Percentiles rank a stretch among this genome's conserved stretches.
Evolutionary conservation across 2,888 invertebrate species (phyloP).

Genomic region (Lasioglossum leucozonium): DNA sequence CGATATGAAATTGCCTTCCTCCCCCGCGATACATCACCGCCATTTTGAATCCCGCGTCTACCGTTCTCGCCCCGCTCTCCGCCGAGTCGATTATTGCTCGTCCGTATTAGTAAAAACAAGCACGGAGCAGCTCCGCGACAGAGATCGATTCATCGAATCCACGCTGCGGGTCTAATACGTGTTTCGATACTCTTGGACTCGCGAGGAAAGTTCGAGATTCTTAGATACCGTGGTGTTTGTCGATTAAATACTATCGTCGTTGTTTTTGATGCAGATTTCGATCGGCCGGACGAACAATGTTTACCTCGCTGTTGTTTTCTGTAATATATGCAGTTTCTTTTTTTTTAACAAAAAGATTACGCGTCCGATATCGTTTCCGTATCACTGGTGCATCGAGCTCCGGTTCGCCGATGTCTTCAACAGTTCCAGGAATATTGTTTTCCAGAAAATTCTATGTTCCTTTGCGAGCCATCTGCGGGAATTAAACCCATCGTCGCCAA

Average conservation of each 20-base stretch:
- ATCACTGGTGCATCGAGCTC: background rate
- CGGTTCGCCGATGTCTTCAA: background rate
- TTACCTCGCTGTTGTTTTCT: background rate
- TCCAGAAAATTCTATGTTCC: background rate
- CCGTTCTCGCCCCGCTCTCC: background rate
- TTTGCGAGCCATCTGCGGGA: background rate
- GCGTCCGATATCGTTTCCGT: conserved; percentile 10
- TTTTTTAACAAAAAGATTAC: background rate
- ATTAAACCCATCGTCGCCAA: background rate
- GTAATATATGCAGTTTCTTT: background rate
- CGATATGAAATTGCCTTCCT: conserved; percentile 51
- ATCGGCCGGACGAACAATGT: background rate
- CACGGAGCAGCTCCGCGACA: background rate
- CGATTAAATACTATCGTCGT: background rate
- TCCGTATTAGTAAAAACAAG: background rate
- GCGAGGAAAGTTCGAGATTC: background rate
- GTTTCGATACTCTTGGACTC: background rate
- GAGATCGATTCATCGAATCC: background rate
- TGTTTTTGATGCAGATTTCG: background rate
- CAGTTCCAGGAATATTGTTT: background rate
- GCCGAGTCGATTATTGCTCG: background rate
- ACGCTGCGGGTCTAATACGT: background rate
- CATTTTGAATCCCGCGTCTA: background rate
- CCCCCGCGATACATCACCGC: conserved; percentile 30
- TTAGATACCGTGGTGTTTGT: background rate